phyloP scores from a whole-genome alignment of 1,140 invertebrate genomes.

The Nasonia giraulti region DNA sequence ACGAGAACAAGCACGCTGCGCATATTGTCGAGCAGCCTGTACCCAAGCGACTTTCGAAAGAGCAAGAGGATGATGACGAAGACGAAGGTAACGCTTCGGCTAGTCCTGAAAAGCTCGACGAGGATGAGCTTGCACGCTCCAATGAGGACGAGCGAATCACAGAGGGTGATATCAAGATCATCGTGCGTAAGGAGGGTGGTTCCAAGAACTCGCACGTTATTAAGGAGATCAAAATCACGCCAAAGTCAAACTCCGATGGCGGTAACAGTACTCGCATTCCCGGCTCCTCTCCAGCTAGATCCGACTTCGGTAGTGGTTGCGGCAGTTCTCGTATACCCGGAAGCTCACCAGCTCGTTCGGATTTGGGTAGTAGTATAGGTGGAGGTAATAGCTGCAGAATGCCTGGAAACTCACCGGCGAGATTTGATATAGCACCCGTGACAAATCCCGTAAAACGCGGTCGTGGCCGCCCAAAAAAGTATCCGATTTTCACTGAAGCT shows the following conservation, averaged over 20 bases:
- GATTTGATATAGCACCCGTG: background rate
- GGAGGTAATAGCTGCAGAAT: background rate
- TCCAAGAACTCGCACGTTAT: slow-evolving; percentile 38
- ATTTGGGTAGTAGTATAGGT: slow-evolving; percentile 10
- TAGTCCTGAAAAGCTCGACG: background rate
- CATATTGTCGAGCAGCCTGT: slow-evolving; percentile 22
- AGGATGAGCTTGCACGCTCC: background rate
- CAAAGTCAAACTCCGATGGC: slow-evolving; percentile 7
- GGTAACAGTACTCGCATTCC: background rate
- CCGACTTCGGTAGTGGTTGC: background rate
- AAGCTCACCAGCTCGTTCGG: slow-evolving; percentile 7
- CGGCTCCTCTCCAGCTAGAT: background rate
- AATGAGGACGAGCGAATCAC: background rate
- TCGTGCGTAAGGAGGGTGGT: slow-evolving; percentile 41
- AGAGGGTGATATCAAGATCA: slow-evolving; percentile 45
- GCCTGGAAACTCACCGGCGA: background rate
- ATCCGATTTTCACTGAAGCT: slow-evolving; percentile 31
- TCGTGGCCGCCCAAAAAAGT: slow-evolving; percentile 38
- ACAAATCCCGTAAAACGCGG: background rate
- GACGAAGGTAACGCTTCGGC: background rate
- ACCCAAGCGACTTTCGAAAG: background rate
- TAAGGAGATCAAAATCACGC: slow-evolving; percentile 46
- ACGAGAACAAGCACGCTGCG: slow-evolving; percentile 34
- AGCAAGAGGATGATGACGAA: background rate
- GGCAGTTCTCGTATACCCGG: background rate